Evolutionary conservation across 2,113 vertebrate species (phyloP), one percentile per base, ranked within the genome.

Genomic region (Grus americana): DNA sequence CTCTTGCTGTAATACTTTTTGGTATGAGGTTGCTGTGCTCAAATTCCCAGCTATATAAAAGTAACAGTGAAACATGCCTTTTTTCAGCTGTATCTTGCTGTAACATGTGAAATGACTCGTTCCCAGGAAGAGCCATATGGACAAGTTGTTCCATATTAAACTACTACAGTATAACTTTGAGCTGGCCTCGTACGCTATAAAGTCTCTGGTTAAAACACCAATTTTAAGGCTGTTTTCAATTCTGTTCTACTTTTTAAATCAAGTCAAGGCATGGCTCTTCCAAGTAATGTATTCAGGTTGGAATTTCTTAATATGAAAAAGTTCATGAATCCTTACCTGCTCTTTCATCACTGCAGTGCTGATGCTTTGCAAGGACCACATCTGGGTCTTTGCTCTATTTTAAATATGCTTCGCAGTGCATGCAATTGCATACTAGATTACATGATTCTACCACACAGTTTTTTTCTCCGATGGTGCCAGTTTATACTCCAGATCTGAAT

Each of bases 61-160:
- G 96, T 94, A 97, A 95, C 94, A 96, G 90, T 95, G 96, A 97
- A 98, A 88, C 97, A 96, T 93, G 96, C 80, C 89, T 97, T 95
- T 90, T 90, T 95, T 95, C 91, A 62, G 75, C 95, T 76, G 34
- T 87, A 62, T 96, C 95, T 96, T 95, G 74, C 87, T 85, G 86
- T 95, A 97, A 96, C 95, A 92, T 96, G 96, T 94, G 95, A 95
- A 95, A 58, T 70, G 72, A 72, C 86, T 97, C 23, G 76, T 96
- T 95, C 93, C 70, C 40, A 57, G 83, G 91, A 96, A 96, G 50
- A 96, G 86, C 94, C 96, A 97, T 94, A 93, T 79, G 86, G 96
- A 72, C 94, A 91, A 95, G 81, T 97, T 94, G 70, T 94, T 93
- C 88, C 84, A 52, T 90, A 95, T 65, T 95, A 97, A 98, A 95